A percentile compares a stretch with the other conserved stretches of the same genome.
phyloP scores from a whole-genome alignment of 2,888 invertebrate species.

The Dryadula phaetusa region DNA sequence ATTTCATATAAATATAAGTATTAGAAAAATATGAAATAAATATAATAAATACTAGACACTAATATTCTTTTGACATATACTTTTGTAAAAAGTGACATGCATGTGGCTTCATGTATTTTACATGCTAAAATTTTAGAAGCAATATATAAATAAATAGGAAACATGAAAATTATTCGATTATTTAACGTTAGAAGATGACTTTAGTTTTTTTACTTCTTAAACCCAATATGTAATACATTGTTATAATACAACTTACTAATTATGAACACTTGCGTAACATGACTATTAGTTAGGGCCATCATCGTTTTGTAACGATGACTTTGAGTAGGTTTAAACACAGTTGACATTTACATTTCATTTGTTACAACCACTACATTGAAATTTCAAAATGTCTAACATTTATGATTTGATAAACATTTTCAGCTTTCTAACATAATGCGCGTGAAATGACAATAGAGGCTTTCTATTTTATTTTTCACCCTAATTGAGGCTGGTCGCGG shows the following conservation, averaged over 20 bases:
- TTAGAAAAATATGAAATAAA: too few relatives aligned
- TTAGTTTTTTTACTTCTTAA: not conserved
- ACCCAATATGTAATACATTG: conserved; percentile 1
- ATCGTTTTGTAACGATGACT: not conserved
- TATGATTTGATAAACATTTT: too few relatives aligned
- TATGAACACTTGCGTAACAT: conserved; percentile 5
- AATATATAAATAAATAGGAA: not conserved
- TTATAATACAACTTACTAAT: not conserved
- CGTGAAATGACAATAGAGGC: not conserved
- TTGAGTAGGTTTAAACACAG: conserved; percentile 7
- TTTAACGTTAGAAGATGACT: not conserved
- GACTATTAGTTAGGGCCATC: conserved; percentile 15
- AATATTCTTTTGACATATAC: too few relatives aligned
- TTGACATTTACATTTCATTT: conserved; percentile 3
- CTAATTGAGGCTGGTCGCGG: too few relatives aligned
- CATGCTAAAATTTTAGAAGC: too few relatives aligned
- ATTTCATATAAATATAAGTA: too few relatives aligned
- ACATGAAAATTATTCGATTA: not conserved
- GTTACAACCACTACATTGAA: conserved; percentile 2
- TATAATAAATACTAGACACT: too few relatives aligned
- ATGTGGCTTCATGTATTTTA: too few relatives aligned
- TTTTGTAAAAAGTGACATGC: too few relatives aligned
- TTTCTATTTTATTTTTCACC: not conserved
- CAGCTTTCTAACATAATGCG: not conserved
- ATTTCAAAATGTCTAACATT: too few relatives aligned